phyloP scores from a whole-genome alignment of 2,797 vertebrate species.

The Sebastes baramenuke region DNA sequence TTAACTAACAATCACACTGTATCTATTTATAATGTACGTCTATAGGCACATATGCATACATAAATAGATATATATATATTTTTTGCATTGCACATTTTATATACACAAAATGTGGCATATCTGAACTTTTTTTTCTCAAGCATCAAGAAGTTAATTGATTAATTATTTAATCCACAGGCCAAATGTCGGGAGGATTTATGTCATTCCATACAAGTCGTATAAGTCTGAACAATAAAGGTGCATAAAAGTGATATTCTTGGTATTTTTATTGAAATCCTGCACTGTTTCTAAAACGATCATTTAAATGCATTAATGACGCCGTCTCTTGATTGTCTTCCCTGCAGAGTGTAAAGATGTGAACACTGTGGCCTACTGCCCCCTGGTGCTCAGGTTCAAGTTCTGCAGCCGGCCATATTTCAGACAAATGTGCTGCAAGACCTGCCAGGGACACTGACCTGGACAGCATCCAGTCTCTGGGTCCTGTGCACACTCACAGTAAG shows the following conservation, averaged over 20 bases:
- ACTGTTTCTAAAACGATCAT: not conserved
- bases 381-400: constrained; percentile 99
- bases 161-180: constrained; percentile 20
- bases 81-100: not conserved
- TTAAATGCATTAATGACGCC: not conserved
- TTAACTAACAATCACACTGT: not conserved
- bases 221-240: constrained; percentile 17
- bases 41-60: not conserved
- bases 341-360: constrained; percentile 99
- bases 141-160: not conserved
- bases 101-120: constrained; percentile 7
- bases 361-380: constrained; percentile 99
- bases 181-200: constrained; percentile 15
- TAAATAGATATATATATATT: not conserved
- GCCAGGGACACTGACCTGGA: constrained; percentile 91
- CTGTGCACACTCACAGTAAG: constrained; percentile 37
- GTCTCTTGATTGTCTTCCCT: constrained; percentile 21
- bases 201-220: not conserved
- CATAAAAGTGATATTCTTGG: not conserved
- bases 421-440: constrained; percentile 99
- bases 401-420: constrained; percentile 98
- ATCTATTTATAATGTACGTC: not conserved
- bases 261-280: constrained; percentile 8
- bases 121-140: constrained; percentile 1
- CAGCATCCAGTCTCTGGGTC: constrained; percentile 37